Conservation (phyloP, 2,113 vertebrate species). For the Pseudorhombus dupliciocellatus region DNA sequence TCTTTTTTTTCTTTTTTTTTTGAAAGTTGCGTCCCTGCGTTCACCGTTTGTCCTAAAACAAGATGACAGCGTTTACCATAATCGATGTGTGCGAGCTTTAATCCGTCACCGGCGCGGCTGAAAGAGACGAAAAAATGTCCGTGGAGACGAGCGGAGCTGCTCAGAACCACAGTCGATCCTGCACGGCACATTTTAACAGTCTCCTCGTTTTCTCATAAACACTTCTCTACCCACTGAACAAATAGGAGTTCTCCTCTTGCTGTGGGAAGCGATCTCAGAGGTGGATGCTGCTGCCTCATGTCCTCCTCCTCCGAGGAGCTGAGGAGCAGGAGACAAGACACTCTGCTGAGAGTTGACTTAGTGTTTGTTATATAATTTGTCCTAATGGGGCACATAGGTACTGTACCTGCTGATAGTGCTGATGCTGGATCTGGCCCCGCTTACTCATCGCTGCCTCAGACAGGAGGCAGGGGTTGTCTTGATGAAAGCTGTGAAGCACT, state of each 20-base stretch:
- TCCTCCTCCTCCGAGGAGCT: constrained; percentile 10
- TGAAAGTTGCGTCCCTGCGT: not conserved
- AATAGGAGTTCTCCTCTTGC: constrained; percentile 1
- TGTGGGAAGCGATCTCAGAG: constrained; percentile 28
- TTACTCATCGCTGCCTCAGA: constrained; percentile 12
- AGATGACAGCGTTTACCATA: not conserved
- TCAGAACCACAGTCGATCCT: constrained; percentile 30
- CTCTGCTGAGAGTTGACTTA: constrained; percentile 28
- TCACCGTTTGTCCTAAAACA: not conserved
- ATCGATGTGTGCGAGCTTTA: constrained; percentile 4
- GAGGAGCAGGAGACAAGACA: not conserved
- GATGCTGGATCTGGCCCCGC: constrained; percentile 17
- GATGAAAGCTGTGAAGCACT: not conserved
- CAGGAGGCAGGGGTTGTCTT: no score
- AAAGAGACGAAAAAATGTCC: constrained; percentile 10
- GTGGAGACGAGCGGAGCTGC: not conserved
- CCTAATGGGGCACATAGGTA: constrained; percentile 20
- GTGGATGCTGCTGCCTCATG: not conserved
- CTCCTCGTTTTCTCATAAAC: constrained; percentile 5
- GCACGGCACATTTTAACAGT: constrained; percentile 13
- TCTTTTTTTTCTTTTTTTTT: no score
- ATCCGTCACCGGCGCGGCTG: constrained; percentile 1
- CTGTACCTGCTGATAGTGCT: constrained; percentile 30
- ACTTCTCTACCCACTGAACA: constrained; percentile 25
- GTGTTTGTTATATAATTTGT: constrained; percentile 32